These are phyloP conservation scores for Molossus alvarezi DNA, from an alignment of 2,797 vertebrate genomes.

Conservation along the genomic window DNA sequence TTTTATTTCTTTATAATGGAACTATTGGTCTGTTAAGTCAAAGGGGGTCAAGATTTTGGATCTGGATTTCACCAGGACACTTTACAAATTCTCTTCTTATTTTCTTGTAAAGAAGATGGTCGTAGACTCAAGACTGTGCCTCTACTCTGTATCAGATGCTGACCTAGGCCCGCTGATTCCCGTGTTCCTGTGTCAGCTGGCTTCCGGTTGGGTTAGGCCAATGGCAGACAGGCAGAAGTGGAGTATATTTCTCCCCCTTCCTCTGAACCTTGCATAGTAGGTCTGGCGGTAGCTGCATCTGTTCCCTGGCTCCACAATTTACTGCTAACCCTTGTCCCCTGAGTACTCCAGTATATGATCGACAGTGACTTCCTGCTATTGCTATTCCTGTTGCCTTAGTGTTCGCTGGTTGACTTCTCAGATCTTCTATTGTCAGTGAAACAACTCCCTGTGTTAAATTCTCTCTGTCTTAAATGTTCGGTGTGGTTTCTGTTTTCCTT, in stretches of 20 bases:
- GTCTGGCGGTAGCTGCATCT: not conserved
- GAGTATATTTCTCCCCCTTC: too few species aligned
- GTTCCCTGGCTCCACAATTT: not conserved
- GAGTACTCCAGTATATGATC: not conserved
- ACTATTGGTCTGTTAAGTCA: not conserved
- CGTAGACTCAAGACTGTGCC: not conserved
- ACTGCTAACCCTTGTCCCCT: not conserved
- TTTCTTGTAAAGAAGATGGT: slow-evolving; percentile 13
- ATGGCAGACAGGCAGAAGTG: not conserved
- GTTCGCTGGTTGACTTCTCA: not conserved
- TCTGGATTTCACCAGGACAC: not conserved
- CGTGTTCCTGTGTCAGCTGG: not conserved
- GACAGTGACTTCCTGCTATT: not conserved
- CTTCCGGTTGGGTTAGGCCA: not conserved
- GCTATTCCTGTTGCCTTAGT: not conserved
- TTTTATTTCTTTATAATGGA: slow-evolving; percentile 1
- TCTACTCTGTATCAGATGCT: not conserved
- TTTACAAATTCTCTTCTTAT: not conserved
- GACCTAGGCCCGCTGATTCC: not conserved
- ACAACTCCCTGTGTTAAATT: not conserved
- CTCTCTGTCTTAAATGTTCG: slow-evolving; percentile 33
- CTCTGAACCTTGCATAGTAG: not conserved
- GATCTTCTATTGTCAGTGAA: not conserved
- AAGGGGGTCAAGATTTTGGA: not conserved
- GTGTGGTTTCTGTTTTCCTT: slow-evolving; percentile 15